Conservation (phyloP, 30 jellyfish, hydroid and myxozoan species). For the Pelagia noctiluca region DNA sequence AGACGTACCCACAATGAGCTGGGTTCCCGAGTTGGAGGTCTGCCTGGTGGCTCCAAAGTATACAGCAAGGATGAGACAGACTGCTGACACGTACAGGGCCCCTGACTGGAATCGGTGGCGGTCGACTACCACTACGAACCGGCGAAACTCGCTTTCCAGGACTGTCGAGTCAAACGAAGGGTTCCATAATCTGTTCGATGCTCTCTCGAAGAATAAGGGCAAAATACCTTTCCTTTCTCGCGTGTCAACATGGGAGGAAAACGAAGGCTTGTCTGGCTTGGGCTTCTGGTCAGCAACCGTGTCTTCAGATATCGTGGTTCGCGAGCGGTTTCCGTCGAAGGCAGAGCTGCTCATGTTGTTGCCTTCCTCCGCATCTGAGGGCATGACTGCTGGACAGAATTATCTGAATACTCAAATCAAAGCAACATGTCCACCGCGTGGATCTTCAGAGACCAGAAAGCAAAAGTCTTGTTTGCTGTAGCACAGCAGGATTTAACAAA, state of each 20-base stretch:
- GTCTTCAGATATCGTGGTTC: conserved; percentile 44
- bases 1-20: conserved; percentile 82
- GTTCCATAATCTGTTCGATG: conserved; percentile 94
- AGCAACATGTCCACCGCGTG: too few species aligned
- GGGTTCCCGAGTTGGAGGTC: conserved; percentile 39
- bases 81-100: conserved; percentile 90
- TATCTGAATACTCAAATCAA: too few species aligned
- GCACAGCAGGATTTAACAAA: too few species aligned
- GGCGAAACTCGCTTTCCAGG: conserved; percentile 92
- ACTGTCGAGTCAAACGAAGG: conserved; percentile 94
- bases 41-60: conserved; percentile 88
- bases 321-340: conserved; percentile 67
- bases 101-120: conserved; percentile 90
- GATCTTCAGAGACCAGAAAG: too few species aligned
- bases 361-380: too few species aligned
- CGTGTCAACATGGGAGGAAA: conserved; percentile 88
- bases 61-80: conserved; percentile 69
- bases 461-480: too few species aligned
- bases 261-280: conserved; percentile 87
- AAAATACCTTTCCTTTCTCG: conserved; percentile 89
- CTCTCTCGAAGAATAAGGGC: conserved; percentile 97
- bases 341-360: conserved; percentile 46
- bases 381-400: too few species aligned
- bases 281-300: conserved; percentile 62
- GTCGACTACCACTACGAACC: conserved; percentile 92